Conservation (phyloP, 1,140 invertebrate species). For the Sycobia sp. region DNA sequence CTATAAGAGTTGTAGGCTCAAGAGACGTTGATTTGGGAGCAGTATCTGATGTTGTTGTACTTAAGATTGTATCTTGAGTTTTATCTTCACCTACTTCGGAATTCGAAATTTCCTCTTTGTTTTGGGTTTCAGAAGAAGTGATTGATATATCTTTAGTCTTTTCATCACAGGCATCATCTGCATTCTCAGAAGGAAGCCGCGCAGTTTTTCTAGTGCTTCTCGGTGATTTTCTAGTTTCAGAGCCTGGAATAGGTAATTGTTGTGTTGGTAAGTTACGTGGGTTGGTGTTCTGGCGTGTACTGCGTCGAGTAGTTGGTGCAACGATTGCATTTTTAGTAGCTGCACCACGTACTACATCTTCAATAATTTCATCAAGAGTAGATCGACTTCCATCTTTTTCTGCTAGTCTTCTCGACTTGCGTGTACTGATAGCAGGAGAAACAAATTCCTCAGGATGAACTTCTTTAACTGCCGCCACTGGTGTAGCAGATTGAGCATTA, state of each 20-base stretch:
- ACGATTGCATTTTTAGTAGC: conserved; percentile 46
- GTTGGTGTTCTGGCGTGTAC: conserved; percentile 52
- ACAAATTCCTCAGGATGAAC: conserved; percentile 70
- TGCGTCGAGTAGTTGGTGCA: conserved; percentile 45
- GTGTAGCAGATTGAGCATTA: conserved; percentile 49
- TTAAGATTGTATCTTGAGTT: conserved; percentile 16
- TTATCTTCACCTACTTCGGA: neutral
- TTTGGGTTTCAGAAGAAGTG: neutral
- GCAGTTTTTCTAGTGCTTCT: conserved; percentile 65
- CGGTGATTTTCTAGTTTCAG: conserved; percentile 68
- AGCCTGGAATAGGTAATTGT: conserved; percentile 30
- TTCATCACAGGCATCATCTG: conserved; percentile 67
- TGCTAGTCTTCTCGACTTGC: conserved; percentile 80
- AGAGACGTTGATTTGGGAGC: conserved; percentile 43
- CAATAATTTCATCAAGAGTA: conserved; percentile 83
- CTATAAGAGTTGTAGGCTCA: conserved; percentile 71
- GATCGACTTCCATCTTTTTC: conserved; percentile 77
- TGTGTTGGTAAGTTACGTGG: conserved; percentile 38
- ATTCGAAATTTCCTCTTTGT: neutral
- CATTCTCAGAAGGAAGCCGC: conserved; percentile 68
- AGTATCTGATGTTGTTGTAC: conserved; percentile 10
- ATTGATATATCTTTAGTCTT: conserved; percentile 53
- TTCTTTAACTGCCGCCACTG: conserved; percentile 63
- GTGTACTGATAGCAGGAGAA: conserved; percentile 61
- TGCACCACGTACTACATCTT: conserved; percentile 78